These are phyloP conservation scores for Scrobipalpa atriplicella DNA, from an alignment of 2,888 invertebrate genomes.

Conservation along the genomic window DNA sequence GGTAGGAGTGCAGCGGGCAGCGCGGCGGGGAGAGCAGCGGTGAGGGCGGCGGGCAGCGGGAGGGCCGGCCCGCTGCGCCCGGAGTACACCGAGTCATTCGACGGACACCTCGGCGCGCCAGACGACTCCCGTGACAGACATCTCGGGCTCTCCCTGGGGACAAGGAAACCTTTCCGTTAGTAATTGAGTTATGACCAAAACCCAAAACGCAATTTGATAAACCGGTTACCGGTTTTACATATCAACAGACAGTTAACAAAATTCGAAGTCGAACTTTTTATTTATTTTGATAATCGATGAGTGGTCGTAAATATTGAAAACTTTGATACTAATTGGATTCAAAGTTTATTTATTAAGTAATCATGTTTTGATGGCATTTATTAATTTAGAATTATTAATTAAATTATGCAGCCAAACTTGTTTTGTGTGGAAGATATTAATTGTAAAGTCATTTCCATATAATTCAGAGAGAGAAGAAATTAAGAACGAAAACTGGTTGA, in stretches of 20 bases:
- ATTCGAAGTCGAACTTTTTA: constrained; percentile 45
- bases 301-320: constrained; percentile 22
- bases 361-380: constrained; percentile 18
- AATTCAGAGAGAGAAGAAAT: background rate
- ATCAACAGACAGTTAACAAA: constrained; percentile 54
- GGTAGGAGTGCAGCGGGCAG: constrained; percentile 87
- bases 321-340: constrained; percentile 19
- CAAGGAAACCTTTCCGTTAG: constrained; percentile 61
- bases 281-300: constrained; percentile 37
- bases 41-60: constrained; percentile 83
- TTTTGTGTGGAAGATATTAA: background rate
- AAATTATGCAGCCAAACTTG: constrained; percentile 4
- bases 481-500: background rate
- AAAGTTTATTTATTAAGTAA: background rate
- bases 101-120: constrained; percentile 88
- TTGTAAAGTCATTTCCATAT: background rate
- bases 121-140: constrained; percentile 93
- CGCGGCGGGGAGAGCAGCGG: constrained; percentile 86
- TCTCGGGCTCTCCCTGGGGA: constrained; percentile 91
- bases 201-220: constrained; percentile 41
- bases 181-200: constrained; percentile 48
- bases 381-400: constrained; percentile 15
- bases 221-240: constrained; percentile 49
- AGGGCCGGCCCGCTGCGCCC: constrained; percentile 83
- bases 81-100: constrained; percentile 89